Conservation (phyloP, 2,113 vertebrate species). For the Peucedramus taeniatus region DNA sequence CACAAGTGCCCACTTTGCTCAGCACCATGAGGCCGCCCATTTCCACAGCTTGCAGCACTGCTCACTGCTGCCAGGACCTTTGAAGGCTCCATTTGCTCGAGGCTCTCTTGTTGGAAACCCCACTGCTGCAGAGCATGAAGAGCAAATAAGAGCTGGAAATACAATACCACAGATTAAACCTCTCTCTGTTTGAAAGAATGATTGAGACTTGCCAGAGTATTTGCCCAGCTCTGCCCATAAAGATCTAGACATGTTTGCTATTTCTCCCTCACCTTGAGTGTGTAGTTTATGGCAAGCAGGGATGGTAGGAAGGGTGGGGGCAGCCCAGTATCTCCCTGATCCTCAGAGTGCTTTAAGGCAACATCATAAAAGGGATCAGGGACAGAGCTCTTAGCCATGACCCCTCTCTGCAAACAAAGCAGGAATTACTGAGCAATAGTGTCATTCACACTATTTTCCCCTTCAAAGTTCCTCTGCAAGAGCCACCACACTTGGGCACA, state of each 20-base stretch:
- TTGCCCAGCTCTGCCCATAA: slow-evolving; percentile 21
- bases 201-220: neutral
- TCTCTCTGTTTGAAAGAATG: neutral
- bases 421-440: neutral
- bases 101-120: neutral
- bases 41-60: neutral
- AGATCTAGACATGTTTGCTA: slow-evolving; percentile 19
- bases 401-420: slow-evolving; percentile 34
- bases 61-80: neutral
- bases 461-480: neutral
- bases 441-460: neutral
- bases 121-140: neutral
- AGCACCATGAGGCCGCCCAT: neutral
- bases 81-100: neutral
- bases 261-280: neutral
- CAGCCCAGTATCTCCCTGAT: neutral
- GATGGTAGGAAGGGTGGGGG: neutral
- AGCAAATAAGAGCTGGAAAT: slow-evolving; percentile 13
- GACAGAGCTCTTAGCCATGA: slow-evolving; percentile 28
- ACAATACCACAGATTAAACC: neutral
- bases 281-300: neutral
- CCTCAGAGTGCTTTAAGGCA: neutral
- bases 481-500: neutral
- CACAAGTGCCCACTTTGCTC: neutral
- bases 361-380: slow-evolving; percentile 46